Evolutionary conservation across 2,888 invertebrate species (phyloP).

Genomic region (Gastrophysa polygoni): DNA sequence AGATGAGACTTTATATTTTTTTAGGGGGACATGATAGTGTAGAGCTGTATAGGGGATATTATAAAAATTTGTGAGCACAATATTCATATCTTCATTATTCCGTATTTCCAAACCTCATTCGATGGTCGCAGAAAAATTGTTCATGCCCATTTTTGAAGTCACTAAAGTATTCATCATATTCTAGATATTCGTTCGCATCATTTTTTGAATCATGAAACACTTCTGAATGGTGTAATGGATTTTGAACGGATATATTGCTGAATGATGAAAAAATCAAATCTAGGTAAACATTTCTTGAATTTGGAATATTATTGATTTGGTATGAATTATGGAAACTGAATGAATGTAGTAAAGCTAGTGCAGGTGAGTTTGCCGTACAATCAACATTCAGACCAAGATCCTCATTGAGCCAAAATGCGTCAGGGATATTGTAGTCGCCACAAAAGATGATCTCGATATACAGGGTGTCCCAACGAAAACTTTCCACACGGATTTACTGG

Average conservation of each 20-base stretch:
- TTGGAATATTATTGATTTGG: slow-evolving; percentile 4
- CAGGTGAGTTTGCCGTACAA: background rate
- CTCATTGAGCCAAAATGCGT: background rate
- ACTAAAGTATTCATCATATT: background rate
- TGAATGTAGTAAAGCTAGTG: background rate
- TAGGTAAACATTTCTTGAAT: too few relatives aligned
- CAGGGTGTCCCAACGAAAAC: too few relatives aligned
- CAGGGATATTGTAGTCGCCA: slow-evolving; percentile 1
- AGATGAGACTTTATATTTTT: too few relatives aligned
- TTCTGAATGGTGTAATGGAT: background rate
- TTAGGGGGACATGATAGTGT: too few relatives aligned
- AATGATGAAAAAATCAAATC: slow-evolving; percentile 2
- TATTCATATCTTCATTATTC: slow-evolving; percentile 4
- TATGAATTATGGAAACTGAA: slow-evolving; percentile 4
- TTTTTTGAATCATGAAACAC: background rate
- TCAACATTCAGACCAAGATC: background rate
- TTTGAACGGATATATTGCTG: background rate
- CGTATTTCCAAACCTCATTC: slow-evolving; percentile 1
- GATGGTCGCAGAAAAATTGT: background rate
- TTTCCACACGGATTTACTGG: too few relatives aligned
- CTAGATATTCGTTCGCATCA: slow-evolving; percentile 5
- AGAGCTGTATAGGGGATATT: too few relatives aligned
- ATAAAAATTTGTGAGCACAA: too few relatives aligned
- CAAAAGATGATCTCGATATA: background rate
- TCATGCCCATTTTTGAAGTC: background rate